Conservation (phyloP, 2,113 vertebrate species). For the Mesitornis unicolor region DNA sequence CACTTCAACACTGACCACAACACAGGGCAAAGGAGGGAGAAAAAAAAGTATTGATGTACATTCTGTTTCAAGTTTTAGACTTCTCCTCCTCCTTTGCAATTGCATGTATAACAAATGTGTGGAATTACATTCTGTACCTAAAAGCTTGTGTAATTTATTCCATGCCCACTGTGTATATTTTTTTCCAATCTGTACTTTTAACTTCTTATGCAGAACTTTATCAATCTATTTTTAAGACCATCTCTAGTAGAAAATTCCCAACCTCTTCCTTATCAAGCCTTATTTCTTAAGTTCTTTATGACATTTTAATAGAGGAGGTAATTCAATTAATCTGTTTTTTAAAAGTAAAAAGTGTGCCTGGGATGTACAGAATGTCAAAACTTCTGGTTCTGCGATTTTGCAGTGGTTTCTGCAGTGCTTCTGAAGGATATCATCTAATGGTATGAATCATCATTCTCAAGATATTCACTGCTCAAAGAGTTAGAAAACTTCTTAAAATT, state of each 20-base stretch:
- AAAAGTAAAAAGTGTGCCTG: neutral
- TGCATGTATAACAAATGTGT: neutral
- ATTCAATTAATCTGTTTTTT: neutral
- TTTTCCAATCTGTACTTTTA: neutral
- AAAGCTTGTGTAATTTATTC: conserved; percentile 24
- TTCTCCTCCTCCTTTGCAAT: neutral
- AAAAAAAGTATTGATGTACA: neutral
- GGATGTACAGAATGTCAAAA: neutral
- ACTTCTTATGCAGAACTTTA: neutral
- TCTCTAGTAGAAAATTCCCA: neutral
- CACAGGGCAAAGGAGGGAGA: neutral
- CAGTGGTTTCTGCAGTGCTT: conserved; percentile 4
- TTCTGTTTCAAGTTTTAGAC: neutral
- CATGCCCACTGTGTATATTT: neutral
- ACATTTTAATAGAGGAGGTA: neutral
- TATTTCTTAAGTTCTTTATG: neutral
- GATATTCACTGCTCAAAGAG: neutral
- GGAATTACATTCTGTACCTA: neutral
- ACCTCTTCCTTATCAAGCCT: neutral
- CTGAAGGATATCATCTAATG: neutral
- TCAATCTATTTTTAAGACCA: neutral
- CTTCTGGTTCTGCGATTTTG: neutral
- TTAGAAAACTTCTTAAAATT: neutral
- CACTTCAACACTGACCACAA: neutral
- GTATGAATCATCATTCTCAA: neutral